Evolutionary conservation across 1,140 invertebrate genomes (phyloP), one percentile per base, ranked within the genome.

Genomic region (Pachyrhynchus sulphureomaculatus): DNA sequence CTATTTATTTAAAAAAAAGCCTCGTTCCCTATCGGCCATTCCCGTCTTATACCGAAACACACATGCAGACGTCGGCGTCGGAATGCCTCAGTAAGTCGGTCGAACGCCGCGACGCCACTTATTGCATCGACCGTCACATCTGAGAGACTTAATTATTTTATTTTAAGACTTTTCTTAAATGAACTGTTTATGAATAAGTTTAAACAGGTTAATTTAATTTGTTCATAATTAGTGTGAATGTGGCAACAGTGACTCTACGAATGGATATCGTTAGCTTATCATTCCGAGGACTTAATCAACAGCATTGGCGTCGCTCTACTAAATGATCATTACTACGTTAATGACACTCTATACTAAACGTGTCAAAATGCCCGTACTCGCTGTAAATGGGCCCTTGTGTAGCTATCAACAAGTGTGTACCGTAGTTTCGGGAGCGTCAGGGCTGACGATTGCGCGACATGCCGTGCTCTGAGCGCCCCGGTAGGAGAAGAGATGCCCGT

Each of bases 401-500:
- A 10, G 20, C 18, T 15, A n/a, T 17, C 48, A 37, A 52, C 48
- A 52, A 33, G 48, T 52, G 48, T 52, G 48, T 12, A 8, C 17
- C 10, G 1, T 37, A 29, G 23, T 21, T 26, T 55, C 13, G 15
- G 23, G 51, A 13, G 51, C 36, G n/a, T 34, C 8, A 32, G 8
- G 34, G 23, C 13, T 15, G 45, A 17, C 37, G 17, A 20, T 18
- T 15, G 15, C 13, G 8, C 59, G 49, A 34, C 15, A 54, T 61
- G 51, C 29, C 54, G 59, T 18, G 41, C 21, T 44, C 23, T 53
- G 49, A 54, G 24, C 51, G 21, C 10, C 13, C 21, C 20, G 61
- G 49, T 61, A 53, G 59, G 64, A 64, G 70, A 65, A 54, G 44
- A 61, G 23, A 76, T 76, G 75, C 75, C 75, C 73, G 75, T 76